Conservation (phyloP, 2,113 vertebrate genomes). For the Nesoenas mayeri region DNA sequence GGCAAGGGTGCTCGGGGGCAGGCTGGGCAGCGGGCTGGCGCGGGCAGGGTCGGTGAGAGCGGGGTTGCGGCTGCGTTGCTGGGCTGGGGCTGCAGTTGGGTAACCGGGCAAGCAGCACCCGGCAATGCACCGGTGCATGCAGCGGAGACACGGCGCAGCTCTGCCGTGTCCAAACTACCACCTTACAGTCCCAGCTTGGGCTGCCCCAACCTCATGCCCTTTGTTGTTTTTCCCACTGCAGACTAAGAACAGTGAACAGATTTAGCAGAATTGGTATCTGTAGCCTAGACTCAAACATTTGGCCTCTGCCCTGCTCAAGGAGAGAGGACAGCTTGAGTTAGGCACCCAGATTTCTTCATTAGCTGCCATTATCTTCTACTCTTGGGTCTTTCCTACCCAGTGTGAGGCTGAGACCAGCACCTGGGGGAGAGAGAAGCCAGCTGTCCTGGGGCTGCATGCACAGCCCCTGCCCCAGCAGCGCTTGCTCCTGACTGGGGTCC, state of each 20-base stretch:
- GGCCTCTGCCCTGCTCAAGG: not conserved
- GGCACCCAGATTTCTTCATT: not conserved
- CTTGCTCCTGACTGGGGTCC: not conserved
- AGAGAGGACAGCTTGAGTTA: not conserved
- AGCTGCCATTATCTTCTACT: not conserved
- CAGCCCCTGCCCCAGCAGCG: not conserved
- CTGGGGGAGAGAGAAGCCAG: not conserved
- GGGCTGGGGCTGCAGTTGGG: fast-evolving
- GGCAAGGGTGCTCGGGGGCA: fast-evolving
- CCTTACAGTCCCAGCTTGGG: not conserved
- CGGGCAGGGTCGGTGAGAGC: not conserved
- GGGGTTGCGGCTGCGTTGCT: too few species aligned
- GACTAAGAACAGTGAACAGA: not conserved
- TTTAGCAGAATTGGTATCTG: not conserved
- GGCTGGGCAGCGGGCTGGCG: not conserved
- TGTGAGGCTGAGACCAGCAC: not conserved
- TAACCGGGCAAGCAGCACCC: not conserved
- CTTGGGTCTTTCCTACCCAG: not conserved
- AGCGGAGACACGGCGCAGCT: too few species aligned
- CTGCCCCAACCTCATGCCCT: fast-evolving
- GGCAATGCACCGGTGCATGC: too few species aligned
- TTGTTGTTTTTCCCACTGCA: not conserved
- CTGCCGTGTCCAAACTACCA: not conserved
- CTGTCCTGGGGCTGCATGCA: not conserved
- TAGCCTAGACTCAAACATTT: not conserved